phyloP scores from a whole-genome alignment of 2,113 vertebrate genomes.

The Emberiza fucata region DNA sequence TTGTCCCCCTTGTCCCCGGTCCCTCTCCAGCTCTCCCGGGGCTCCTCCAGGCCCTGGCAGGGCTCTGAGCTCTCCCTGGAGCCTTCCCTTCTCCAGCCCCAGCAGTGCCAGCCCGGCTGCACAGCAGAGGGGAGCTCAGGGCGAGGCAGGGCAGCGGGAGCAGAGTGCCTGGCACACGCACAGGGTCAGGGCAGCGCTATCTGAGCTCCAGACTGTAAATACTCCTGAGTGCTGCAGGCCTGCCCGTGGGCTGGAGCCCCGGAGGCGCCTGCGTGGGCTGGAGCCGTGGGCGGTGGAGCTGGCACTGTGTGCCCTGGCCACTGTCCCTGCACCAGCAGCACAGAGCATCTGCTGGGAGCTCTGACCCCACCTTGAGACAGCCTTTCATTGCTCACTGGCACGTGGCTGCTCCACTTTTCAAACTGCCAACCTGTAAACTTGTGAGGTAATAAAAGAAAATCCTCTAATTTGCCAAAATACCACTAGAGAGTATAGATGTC shows the following conservation, averaged over 20 bases:
- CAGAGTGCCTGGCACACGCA: rapidly evolving
- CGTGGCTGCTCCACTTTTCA: rapidly evolving
- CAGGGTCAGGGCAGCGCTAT: background rate
- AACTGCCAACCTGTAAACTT: background rate
- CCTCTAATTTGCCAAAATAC: background rate
- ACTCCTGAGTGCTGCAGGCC: background rate
- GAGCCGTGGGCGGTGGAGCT: rapidly evolving
- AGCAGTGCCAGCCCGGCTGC: background rate
- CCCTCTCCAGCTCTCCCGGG: background rate
- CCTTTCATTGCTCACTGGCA: background rate
- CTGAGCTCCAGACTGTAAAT: background rate
- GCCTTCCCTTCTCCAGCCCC: background rate
- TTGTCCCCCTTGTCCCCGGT: background rate
- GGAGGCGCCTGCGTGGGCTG: rapidly evolving
- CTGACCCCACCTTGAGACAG: background rate
- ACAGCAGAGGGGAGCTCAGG: background rate
- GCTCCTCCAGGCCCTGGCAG: background rate
- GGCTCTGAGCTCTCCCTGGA: background rate
- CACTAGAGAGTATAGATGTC: background rate
- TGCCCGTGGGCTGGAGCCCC: rapidly evolving
- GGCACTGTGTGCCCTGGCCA: rapidly evolving
- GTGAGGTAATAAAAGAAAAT: background rate
- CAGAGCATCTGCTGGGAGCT: background rate
- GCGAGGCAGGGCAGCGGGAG: background rate
- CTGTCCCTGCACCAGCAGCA: background rate